Conservation (phyloP, 2,797 vertebrate species). For the Galago senegalensis region DNA sequence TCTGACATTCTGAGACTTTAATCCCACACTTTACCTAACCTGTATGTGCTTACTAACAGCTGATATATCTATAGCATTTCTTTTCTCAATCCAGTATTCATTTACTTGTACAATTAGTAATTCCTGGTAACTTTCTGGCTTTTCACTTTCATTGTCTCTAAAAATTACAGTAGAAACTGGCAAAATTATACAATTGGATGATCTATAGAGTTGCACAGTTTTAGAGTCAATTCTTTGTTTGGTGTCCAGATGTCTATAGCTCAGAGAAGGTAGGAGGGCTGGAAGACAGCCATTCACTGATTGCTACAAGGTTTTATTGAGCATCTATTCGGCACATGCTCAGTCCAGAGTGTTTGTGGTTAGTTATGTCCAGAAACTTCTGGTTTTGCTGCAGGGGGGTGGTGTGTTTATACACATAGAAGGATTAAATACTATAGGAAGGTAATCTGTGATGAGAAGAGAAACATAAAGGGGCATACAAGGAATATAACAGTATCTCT, state of each 20-base stretch:
- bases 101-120: constrained; percentile 22
- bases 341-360: neutral
- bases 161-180: constrained; percentile 17
- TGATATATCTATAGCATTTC: neutral
- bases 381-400: neutral
- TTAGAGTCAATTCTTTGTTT: neutral
- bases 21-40: neutral
- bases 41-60: neutral
- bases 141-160: neutral
- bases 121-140: constrained; percentile 18
- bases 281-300: neutral
- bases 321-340: neutral
- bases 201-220: neutral
- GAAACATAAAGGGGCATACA: neutral
- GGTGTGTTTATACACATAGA: neutral
- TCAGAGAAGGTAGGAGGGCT: neutral
- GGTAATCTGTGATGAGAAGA: too few relatives aligned
- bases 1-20: neutral
- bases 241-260: neutral
- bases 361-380: neutral
- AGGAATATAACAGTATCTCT: neutral
- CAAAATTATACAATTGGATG: neutral
- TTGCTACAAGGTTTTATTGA: neutral
- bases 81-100: constrained; percentile 34
- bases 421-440: neutral